Evolutionary conservation across 2,888 invertebrate species (phyloP), one percentile per base, ranked within the genome.

Genomic region (Meliscaeva auricollis): DNA sequence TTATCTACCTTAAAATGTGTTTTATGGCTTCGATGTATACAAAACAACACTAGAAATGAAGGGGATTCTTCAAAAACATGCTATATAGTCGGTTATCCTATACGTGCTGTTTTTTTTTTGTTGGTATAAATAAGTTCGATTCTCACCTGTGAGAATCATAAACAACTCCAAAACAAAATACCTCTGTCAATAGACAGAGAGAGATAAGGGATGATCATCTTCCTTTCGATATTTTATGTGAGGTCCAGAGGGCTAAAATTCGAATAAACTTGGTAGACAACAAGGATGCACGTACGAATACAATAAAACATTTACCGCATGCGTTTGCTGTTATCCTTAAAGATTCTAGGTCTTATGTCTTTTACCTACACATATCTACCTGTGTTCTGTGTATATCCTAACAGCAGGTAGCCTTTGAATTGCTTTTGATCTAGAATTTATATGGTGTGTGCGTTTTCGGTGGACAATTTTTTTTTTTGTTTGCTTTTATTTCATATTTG

Each of bases 61-160:
- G 32, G 9, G 9, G 11, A 30, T 56, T 30, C 32, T n/a, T n/a
- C 6, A n/a, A 44, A 17, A 17, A 8, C 35, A 6, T 8, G 9
- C 9, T 8, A 38, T 11, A 38, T 38, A 8, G 0, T 38, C 11
- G 5, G 3, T 13, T 38, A n/a, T 30, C 8, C 30, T 15, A 7
- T 35, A 58, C 58, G 20, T 38, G 35, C 20, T 20, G 58, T 58
- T 35, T 35, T 38, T 7, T 46, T 46, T 58, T 38, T 17, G 11
- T 20, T n/a, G n/a, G 20, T 38, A 35, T 2, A 56, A 6, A 22
- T 35, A 35, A 56, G 17, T 58, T 58, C 38, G 13, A 38, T 58
- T 58, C 58, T 58, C 58, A 58, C 58, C 38, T 58, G 58, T 58
- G 58, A 38, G 58, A 58, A 58, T 20, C 58, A 58, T 58, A 58